A percentile compares a stretch with the other conserved stretches of the same genome.
phyloP scores from a whole-genome alignment of 2,888 invertebrate genomes.

The Pterobdella sp. region DNA sequence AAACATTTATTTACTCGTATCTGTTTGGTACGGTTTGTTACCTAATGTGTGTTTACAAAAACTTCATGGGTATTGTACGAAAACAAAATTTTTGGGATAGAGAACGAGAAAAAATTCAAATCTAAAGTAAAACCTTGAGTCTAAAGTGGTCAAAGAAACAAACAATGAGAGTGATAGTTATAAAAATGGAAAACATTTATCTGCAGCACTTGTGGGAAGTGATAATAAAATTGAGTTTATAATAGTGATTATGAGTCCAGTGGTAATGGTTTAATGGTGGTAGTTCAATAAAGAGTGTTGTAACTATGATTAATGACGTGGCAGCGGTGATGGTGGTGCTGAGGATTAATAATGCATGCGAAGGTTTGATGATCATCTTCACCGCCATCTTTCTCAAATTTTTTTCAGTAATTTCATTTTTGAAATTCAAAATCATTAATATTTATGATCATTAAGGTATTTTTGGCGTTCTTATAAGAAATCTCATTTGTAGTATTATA shows the following conservation, averaged over 20 bases:
- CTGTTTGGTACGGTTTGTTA: too few relatives aligned
- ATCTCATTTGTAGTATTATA: too few relatives aligned
- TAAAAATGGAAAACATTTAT: neutral
- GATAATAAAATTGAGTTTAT: slow-evolving; percentile 23
- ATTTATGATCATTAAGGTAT: too few relatives aligned
- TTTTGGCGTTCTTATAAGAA: too few relatives aligned
- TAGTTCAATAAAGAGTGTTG: neutral
- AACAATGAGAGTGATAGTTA: slow-evolving; percentile 14
- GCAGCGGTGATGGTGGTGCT: slow-evolving; percentile 5
- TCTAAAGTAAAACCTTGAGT: too few relatives aligned
- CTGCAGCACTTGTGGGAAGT: slow-evolving; percentile 16
- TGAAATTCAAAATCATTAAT: too few relatives aligned
- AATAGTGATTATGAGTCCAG: slow-evolving; percentile 21
- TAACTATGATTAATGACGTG: slow-evolving; percentile 2
- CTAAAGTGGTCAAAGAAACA: too few relatives aligned
- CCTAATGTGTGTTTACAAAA: too few relatives aligned
- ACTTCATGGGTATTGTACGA: too few relatives aligned
- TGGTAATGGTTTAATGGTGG: slow-evolving; percentile 21
- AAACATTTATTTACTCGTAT: too few relatives aligned
- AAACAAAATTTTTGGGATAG: too few relatives aligned
- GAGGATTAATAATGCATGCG: slow-evolving; percentile 6
- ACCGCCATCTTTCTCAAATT: neutral
- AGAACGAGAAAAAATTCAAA: too few relatives aligned
- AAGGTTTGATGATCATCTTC: neutral
- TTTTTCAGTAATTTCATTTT: neutral